Evolutionary conservation across 2,797 vertebrate genomes (phyloP).

Genomic region (Falco cherrug): DNA sequence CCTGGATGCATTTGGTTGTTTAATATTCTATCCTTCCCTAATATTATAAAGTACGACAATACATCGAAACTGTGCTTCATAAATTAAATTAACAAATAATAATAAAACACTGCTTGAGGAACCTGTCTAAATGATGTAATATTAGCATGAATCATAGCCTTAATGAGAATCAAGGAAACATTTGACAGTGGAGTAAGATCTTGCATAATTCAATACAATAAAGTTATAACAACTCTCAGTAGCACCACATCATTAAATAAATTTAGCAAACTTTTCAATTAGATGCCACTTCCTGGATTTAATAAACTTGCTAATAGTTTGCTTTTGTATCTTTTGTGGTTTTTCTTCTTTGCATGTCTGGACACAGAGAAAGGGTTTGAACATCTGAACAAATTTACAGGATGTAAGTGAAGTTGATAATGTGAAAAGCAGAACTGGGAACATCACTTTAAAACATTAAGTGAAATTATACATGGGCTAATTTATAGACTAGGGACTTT

Average conservation of each 20-base stretch:
- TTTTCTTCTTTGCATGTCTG: background rate
- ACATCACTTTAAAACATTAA: constrained; percentile 24
- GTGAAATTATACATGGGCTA: constrained; percentile 18
- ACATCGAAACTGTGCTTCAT: constrained; percentile 40
- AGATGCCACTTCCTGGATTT: background rate
- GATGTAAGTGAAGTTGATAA: background rate
- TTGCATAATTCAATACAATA: constrained; percentile 52
- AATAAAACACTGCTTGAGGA: constrained; percentile 64
- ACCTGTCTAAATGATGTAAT: constrained; percentile 56
- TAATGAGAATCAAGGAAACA: constrained; percentile 57
- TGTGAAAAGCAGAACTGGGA: constrained; percentile 1
- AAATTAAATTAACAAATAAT: constrained; percentile 70
- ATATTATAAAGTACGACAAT: background rate
- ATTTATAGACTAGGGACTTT: background rate
- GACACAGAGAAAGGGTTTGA: background rate
- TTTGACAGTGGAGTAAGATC: constrained; percentile 29
- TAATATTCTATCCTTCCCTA: constrained; percentile 32
- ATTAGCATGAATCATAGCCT: constrained; percentile 61
- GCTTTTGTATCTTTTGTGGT: background rate
- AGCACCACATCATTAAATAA: constrained; percentile 34
- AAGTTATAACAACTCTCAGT: constrained; percentile 34
- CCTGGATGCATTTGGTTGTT: constrained; percentile 3
- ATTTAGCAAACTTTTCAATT: constrained; percentile 57
- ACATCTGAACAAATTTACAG: background rate
- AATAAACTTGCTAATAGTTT: constrained; percentile 23